Percentiles rank a stretch among this genome's conserved stretches.
Evolutionary conservation across 2,888 invertebrate species (phyloP).

Genomic region (Clistopyga incitator): DNA sequence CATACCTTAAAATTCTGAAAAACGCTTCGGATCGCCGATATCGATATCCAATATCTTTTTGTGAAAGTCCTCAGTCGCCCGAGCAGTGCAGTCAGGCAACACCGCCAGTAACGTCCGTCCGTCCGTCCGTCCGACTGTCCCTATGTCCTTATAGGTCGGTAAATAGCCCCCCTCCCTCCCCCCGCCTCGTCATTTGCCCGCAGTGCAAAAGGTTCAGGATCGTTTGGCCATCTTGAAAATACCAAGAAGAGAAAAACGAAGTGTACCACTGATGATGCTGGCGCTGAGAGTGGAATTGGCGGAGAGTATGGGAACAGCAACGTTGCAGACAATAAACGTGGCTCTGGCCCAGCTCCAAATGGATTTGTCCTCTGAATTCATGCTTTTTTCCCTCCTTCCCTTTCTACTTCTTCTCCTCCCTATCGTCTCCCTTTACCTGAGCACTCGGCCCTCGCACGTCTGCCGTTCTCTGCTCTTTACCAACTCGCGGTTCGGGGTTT

Average conservation of each 20-base stretch:
- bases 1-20: background rate
- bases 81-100: background rate
- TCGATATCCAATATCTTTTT: background rate
- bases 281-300: conserved; percentile 25
- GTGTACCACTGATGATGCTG: conserved; percentile 52
- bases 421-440: conserved; percentile 61
- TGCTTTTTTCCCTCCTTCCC: conserved; percentile 43
- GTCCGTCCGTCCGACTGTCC: too few species aligned
- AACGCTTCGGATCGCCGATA: background rate
- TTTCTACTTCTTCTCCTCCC: conserved; percentile 39
- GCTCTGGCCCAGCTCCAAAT: conserved; percentile 70
- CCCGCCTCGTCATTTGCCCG: background rate
- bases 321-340: conserved; percentile 63
- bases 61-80: background rate
- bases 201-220: conserved; percentile 1
- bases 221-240: conserved; percentile 56
- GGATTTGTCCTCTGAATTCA: conserved; percentile 68
- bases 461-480: conserved; percentile 53
- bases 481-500: conserved; percentile 51
- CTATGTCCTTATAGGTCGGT: background rate
- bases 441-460: conserved; percentile 54
- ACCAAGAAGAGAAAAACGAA: conserved; percentile 39
- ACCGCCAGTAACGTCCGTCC: background rate
- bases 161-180: too few species aligned
- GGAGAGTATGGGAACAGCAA: conserved; percentile 46